Evolutionary conservation across 2,113 vertebrate species (phyloP).

Genomic region (Morphnarchus princeps): DNA sequence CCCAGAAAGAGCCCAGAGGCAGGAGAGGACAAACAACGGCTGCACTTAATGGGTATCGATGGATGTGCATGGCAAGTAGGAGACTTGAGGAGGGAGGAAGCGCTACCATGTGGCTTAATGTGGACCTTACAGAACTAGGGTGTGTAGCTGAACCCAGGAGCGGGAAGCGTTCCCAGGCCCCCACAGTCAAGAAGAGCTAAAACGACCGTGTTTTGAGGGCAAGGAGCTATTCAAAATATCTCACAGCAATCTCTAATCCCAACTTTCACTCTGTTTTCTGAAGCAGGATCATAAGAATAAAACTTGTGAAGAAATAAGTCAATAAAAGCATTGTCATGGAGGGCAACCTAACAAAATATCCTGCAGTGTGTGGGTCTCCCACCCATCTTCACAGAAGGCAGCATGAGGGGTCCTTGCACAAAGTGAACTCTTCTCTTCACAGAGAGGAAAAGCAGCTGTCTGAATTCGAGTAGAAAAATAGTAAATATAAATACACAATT

Average conservation of each 20-base stretch:
- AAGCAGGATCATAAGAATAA: background rate
- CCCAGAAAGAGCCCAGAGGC: background rate
- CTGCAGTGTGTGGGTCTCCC: background rate
- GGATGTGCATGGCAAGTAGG: background rate
- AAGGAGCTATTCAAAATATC: background rate
- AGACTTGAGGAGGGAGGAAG: background rate
- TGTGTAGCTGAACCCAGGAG: background rate
- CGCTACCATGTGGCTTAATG: background rate
- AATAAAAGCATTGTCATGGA: background rate
- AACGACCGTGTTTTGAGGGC: background rate
- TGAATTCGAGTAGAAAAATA: background rate
- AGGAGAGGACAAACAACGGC: background rate
- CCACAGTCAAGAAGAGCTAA: background rate
- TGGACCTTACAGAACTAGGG: background rate
- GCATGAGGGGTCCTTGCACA: background rate
- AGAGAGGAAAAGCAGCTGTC: background rate
- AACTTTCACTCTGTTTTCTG: background rate
- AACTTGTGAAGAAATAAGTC: background rate
- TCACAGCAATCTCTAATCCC: background rate
- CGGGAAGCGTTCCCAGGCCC: background rate
- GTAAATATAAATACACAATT: background rate
- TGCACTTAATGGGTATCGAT: background rate
- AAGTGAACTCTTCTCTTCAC: background rate
- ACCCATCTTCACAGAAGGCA: background rate
- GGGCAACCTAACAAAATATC: background rate